Evolutionary conservation across 1,140 invertebrate genomes (phyloP).

Genomic region (Bombus picipes): DNA sequence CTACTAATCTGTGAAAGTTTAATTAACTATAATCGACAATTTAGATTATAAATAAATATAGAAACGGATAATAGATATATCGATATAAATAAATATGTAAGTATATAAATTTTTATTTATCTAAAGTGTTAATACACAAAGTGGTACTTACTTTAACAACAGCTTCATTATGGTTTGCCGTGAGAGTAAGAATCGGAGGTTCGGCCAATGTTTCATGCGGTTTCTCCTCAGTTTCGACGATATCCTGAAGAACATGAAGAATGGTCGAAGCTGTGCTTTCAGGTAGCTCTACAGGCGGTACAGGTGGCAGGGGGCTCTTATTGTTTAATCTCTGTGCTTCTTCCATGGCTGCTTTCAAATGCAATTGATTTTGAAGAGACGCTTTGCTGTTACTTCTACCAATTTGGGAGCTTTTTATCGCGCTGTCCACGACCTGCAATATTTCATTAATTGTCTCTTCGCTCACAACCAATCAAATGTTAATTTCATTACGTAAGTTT

Average conservation of each 20-base stretch:
- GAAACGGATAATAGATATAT: too few relatives aligned
- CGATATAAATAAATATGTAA: too few relatives aligned
- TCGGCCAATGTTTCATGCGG: neutral
- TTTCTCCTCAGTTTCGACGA: slow-evolving; percentile 53
- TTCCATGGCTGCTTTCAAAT: slow-evolving; percentile 89
- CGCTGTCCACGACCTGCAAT: slow-evolving; percentile 68
- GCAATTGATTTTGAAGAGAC: slow-evolving; percentile 88
- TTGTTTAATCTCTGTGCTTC: slow-evolving; percentile 86
- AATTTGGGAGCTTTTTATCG: slow-evolving; percentile 87
- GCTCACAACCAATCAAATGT: neutral
- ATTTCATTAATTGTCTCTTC: neutral
- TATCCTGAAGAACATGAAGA: slow-evolving; percentile 70
- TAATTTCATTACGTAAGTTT: neutral
- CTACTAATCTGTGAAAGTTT: too few relatives aligned
- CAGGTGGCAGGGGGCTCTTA: slow-evolving; percentile 81
- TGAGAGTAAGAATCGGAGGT: neutral
- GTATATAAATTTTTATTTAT: too few relatives aligned
- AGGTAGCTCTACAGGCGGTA: slow-evolving; percentile 69
- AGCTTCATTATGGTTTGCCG: neutral
- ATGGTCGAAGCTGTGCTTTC: slow-evolving; percentile 66
- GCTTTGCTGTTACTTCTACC: slow-evolving; percentile 87
- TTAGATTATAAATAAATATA: too few relatives aligned
- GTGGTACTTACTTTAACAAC: slow-evolving; percentile 15
- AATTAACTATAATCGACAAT: too few relatives aligned
- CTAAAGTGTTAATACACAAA: too few relatives aligned